A percentile compares a stretch with the other conserved stretches of the same genome.
Evolutionary conservation across 1,140 invertebrate genomes (phyloP).

Genomic region (Musca domestica): DNA sequence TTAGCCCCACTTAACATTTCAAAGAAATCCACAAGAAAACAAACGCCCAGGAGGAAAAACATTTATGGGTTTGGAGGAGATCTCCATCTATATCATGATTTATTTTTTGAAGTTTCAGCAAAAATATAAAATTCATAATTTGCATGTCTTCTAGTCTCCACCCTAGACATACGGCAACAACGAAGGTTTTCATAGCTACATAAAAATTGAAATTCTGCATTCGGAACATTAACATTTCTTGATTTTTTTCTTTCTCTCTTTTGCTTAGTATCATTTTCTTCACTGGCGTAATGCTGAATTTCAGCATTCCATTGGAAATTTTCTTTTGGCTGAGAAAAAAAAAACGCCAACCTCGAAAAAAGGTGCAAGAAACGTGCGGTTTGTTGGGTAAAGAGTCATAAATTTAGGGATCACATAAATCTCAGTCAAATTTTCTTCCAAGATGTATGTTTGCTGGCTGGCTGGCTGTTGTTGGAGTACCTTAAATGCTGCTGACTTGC

Average conservation of each 20-base stretch:
- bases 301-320: too few species aligned
- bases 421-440: constrained; percentile 14
- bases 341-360: too few species aligned
- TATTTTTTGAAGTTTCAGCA: constrained; percentile 18
- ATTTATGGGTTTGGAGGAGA: neutral
- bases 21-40: neutral
- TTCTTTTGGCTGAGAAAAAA: too few species aligned
- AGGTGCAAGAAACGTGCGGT: too few species aligned
- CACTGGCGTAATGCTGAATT: neutral
- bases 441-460: too few species aligned
- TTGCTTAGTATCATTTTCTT: neutral
- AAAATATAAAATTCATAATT: constrained; percentile 7
- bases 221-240: neutral
- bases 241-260: neutral
- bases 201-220: constrained; percentile 16
- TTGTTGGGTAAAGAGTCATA: constrained; percentile 10
- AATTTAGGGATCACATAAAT: constrained; percentile 27
- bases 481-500: too few species aligned
- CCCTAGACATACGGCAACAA: too few species aligned
- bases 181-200: too few species aligned
- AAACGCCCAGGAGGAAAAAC: neutral
- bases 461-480: too few species aligned
- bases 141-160: neutral
- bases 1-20: neutral
- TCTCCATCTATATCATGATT: neutral